Conservation (phyloP, 2,113 vertebrate species). For the Callospermophilus lateralis region DNA sequence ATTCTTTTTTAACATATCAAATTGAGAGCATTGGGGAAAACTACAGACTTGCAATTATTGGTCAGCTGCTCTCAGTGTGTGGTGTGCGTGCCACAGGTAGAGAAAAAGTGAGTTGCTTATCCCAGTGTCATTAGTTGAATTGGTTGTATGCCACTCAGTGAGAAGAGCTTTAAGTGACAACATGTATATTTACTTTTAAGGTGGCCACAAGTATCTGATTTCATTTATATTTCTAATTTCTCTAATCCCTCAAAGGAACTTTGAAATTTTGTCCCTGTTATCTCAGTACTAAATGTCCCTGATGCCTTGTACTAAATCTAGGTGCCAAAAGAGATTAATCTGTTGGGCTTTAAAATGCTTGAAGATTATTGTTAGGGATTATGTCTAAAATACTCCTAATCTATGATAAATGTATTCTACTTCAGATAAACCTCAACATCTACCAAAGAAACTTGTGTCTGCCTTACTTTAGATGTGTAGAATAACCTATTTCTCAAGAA, state of each 20-base stretch:
- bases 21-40: background rate
- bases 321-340: background rate
- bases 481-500: background rate
- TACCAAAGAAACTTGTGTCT: background rate
- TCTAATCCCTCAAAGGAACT: background rate
- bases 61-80: background rate
- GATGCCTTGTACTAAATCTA: background rate
- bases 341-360: background rate
- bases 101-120: fast-evolving
- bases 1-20: background rate
- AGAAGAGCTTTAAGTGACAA: background rate
- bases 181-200: background rate
- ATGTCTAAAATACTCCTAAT: background rate
- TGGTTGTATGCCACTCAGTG: background rate
- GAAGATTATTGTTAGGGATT: background rate
- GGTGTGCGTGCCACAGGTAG: fast-evolving
- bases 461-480: background rate
- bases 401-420: background rate
- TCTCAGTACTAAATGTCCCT: background rate
- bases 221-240: background rate
- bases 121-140: too few species aligned
- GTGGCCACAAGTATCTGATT: background rate
- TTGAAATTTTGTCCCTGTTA: background rate
- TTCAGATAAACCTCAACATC: background rate
- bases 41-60: background rate